Base-by-base conservation (phyloP, 1,140 invertebrate genomes). In the Maniola jurtina region DNA sequence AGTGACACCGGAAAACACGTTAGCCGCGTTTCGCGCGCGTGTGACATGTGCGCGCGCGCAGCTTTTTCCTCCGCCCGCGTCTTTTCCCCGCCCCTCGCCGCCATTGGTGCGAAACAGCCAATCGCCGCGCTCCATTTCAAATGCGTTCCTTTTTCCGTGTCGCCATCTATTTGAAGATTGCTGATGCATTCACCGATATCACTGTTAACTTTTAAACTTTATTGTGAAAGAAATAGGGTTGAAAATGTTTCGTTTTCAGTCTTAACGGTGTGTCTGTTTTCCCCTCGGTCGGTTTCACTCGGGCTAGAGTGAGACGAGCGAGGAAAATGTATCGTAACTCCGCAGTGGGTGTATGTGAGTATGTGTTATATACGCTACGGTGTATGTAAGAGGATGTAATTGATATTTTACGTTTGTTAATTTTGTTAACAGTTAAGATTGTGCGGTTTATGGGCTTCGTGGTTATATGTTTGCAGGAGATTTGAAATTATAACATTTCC, bases 91-190 rank as follows among this genome's bases (percentile, higher is more conserved):
- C 84, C 85, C 72, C 68, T 75, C 76, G 75, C 71, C 72, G 81
- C 86, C 84, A 88, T 89, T 87, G 87, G 85, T 62, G 75, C 80
- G 73, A 72, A 57, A 74, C 84, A 67, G 57, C 88, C 86, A 90
- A 90, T 90, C 86, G 77, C 85, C 59, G 77, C 85, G 84, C 86
- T 86, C 83, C 84, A 87, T 88, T 88, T 86, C 84, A 70, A 76
- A 82, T 80, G 83, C 80, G 80, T 81, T 87, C 82, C 77, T 85
- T 86, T 85, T 88, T 81, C 86, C 83, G 76, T 87, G 80, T 81
- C 81, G 80, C 80, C 80, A 85, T 84, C 79, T 86, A 88, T 87
- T 86, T 86, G 82, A 86, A 86, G 87, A 83, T 81, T 80, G 79
- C 69, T 83, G 80, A 84, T 81, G 81, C 80, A 76, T 85, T 79